Conservation (phyloP, 2,797 vertebrate species). For the Tragelaphus eurycerus region DNA sequence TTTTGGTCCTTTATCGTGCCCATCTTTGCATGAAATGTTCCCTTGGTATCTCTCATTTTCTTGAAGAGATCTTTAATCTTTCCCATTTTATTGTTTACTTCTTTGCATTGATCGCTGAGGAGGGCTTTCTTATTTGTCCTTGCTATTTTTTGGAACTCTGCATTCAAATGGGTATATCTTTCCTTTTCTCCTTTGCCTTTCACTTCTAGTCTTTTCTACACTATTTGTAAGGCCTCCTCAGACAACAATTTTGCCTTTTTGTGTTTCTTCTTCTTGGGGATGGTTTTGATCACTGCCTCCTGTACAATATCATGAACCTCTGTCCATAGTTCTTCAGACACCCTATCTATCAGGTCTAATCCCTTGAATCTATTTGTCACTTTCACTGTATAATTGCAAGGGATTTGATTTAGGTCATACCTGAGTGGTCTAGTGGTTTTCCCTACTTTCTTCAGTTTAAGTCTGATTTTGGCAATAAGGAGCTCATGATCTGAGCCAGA, state of each 20-base stretch:
- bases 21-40: background rate
- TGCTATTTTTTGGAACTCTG: background rate
- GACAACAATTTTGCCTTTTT: background rate
- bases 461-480: background rate
- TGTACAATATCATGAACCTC: background rate
- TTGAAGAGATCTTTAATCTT: background rate
- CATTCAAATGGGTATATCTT: background rate
- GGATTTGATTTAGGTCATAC: background rate
- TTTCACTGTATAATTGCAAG: background rate
- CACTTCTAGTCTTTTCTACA: fast-evolving
- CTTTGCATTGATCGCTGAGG: background rate
- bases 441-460: background rate
- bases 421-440: background rate
- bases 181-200: background rate
- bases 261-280: background rate
- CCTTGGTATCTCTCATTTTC: background rate
- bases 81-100: background rate
- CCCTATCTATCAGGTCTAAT: background rate
- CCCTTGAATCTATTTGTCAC: background rate
- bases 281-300: background rate
- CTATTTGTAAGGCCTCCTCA: background rate
- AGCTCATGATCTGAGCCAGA: background rate
- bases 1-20: background rate
- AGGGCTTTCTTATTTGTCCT: background rate
- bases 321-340: background rate